Evolutionary conservation across 2,888 invertebrate species (phyloP).

Genomic region (Idaea straminata): DNA sequence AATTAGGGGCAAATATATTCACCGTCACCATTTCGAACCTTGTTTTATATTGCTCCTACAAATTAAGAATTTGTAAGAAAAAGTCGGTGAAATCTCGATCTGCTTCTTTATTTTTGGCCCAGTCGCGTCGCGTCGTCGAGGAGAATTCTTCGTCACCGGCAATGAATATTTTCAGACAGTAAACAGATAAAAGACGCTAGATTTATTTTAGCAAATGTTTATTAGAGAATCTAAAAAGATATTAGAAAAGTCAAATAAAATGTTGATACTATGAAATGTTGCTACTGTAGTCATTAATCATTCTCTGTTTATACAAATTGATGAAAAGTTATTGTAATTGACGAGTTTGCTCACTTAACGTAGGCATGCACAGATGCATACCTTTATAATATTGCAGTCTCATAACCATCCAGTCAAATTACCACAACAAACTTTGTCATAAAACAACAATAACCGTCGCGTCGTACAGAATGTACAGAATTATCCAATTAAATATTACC

Average conservation of each 20-base stretch:
- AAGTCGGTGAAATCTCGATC: background rate
- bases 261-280: background rate
- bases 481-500: constrained; percentile 1
- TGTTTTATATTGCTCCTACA: background rate
- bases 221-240: background rate
- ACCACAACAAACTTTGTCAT: background rate
- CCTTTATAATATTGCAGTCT: background rate
- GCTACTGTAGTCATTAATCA: background rate
- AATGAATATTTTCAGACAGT: constrained; percentile 44
- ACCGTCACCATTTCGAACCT: background rate
- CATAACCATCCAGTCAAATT: background rate
- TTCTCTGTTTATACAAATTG: background rate
- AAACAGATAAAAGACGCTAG: constrained; percentile 36
- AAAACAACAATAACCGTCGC: background rate
- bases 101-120: constrained; percentile 19
- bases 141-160: constrained; percentile 50
- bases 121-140: constrained; percentile 14
- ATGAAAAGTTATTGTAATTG: background rate
- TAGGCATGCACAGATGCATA: background rate
- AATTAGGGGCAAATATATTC: background rate
- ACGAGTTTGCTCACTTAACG: background rate
- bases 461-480: too few species aligned
- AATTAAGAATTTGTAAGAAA: background rate
- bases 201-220: background rate
- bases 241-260: background rate